Base-by-base conservation (phyloP, 64 coral and sea anemone genomes). In the Actinia tenebrosa region DNA sequence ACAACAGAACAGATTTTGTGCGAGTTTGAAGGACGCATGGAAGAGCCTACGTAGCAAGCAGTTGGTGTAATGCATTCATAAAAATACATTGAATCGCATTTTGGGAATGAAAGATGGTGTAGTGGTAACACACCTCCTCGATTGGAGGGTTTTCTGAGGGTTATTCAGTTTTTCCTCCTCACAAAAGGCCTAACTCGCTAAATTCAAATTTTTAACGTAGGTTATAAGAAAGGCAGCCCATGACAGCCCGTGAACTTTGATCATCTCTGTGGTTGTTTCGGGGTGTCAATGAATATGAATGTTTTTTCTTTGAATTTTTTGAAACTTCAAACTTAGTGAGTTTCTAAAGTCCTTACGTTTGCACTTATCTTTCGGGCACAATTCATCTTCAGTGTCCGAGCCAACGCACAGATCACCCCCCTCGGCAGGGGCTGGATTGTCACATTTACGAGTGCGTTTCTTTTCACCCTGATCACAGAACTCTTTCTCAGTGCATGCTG, bases 371-470 rank as follows among this genome's bases (percentile, higher is more conserved):
- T 58, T 85, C 11, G 83, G 83, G 19, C 83, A 85, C 14, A 85
- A 4, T 85, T 85, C 83, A 20, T 85, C 83, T n/a, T 85, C 83
- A 18, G 83, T 61, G 56, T 85, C 83, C 54, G 60, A 43, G 8
- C 92, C 92, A 22, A 37, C 44, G 71, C 92, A 93, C 0, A 11
- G n/a, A 77, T 75, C 72, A 16, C 92, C 92, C 15, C 88, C 88
- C 17, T 59, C 50, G 22, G 87, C 80, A 18, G 92, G 84, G 7
- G 88, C 60, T 54, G 91, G 91, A 37, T 69, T 93, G 82, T 89
- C 72, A 56, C 91, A 93, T 20, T 37, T 13, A 16, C 91, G 66
- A 0, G 23, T 86, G 4, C 91, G 69, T 62, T 56, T 42, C 59
- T 60, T 71, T 16, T 27, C 47, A 4, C 91, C 91, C 18, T 64